A percentile compares a stretch with the other conserved stretches of the same genome.
phyloP scores from a whole-genome alignment of 2,888 invertebrate species.

The Resseliella maxima region DNA sequence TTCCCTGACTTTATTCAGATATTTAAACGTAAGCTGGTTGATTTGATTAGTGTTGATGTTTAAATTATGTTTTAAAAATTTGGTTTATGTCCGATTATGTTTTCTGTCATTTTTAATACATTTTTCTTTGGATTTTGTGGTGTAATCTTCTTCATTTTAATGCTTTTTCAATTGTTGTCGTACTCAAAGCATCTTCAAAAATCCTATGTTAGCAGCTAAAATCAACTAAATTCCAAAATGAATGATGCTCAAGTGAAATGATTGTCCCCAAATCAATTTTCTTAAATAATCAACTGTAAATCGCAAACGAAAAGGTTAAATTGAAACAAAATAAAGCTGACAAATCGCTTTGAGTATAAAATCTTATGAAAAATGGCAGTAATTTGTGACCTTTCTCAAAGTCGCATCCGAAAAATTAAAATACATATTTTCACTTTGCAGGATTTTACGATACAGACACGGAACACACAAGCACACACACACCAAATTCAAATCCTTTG shows the following conservation, averaged over 20 bases:
- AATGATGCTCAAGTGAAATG: not conserved
- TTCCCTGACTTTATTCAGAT: not conserved
- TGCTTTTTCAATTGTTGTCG: no score
- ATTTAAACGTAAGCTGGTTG: not conserved
- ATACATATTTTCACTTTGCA: not conserved
- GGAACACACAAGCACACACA: no score
- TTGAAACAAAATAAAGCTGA: slow-evolving; percentile 48
- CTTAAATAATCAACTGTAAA: slow-evolving; percentile 45
- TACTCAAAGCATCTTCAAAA: no score
- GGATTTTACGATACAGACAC: no score
- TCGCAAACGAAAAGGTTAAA: slow-evolving; percentile 48
- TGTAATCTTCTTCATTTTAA: not conserved
- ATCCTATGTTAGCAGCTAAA: no score
- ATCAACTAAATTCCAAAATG: not conserved
- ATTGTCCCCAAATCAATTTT: slow-evolving; percentile 46
- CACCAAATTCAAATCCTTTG: slow-evolving; percentile 3
- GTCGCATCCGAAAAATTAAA: not conserved
- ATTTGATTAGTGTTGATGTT: slow-evolving; percentile 48
- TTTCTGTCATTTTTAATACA: slow-evolving; percentile 42
- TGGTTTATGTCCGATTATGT: slow-evolving; percentile 45
- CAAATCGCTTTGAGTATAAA: slow-evolving; percentile 43
- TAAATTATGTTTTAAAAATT: slow-evolving; percentile 27
- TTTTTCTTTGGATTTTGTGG: not conserved
- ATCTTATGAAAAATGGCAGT: slow-evolving; percentile 23
- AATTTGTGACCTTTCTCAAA: slow-evolving; percentile 49